Evolutionary conservation across 2,113 vertebrate genomes (phyloP).

Genomic region (Varanus komodoensis): DNA sequence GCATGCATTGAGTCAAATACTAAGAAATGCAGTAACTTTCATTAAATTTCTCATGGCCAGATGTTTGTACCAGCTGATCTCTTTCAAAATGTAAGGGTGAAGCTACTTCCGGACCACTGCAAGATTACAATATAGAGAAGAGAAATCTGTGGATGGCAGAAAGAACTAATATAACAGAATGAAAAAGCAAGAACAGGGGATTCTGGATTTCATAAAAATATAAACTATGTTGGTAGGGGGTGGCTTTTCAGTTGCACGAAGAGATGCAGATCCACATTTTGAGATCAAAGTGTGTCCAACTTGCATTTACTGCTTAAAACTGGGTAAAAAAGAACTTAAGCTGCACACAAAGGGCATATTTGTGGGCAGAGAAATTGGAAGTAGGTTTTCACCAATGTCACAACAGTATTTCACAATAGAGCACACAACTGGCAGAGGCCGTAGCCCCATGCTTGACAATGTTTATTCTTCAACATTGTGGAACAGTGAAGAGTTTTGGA

Average conservation of each 20-base stretch:
- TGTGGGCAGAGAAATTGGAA: too few species aligned
- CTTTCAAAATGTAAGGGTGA: slow-evolving; percentile 46
- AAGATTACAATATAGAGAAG: neutral
- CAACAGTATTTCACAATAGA: too few species aligned
- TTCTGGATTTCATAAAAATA: neutral
- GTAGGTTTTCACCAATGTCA: too few species aligned
- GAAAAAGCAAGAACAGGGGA: neutral
- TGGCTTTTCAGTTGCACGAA: neutral
- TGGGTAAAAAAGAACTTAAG: too few species aligned
- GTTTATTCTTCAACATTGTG: too few species aligned
- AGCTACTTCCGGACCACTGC: slow-evolving; percentile 49
- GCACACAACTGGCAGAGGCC: too few species aligned
- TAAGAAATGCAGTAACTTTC: slow-evolving; percentile 62
- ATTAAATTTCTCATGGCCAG: slow-evolving; percentile 66
- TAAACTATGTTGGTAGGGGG: too few species aligned
- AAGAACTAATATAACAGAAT: neutral
- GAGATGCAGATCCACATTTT: neutral
- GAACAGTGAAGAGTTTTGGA: too few species aligned
- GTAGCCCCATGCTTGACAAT: too few species aligned
- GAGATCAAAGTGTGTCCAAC: neutral
- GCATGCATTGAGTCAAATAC: slow-evolving; percentile 63
- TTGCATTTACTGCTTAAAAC: neutral
- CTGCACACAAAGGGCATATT: too few species aligned
- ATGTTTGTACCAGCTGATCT: slow-evolving; percentile 45
- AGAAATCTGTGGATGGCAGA: neutral